phyloP scores from a whole-genome alignment of 2,113 vertebrate genomes.

The Salvelinus fontinalis region DNA sequence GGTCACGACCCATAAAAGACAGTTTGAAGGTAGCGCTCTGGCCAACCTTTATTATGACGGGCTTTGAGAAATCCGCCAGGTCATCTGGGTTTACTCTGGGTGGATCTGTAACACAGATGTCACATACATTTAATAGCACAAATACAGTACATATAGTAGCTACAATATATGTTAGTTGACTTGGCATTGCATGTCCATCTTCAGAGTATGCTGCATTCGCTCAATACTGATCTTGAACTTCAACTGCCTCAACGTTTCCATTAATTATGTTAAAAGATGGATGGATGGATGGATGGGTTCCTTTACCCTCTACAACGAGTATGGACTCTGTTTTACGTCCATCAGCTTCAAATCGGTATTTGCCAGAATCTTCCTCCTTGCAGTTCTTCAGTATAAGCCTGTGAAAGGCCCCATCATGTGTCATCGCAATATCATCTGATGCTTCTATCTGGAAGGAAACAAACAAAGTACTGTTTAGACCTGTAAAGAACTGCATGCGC shows the following conservation, averaged over 20 bases:
- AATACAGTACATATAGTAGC: neutral
- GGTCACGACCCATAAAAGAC: slow-evolving; percentile 78
- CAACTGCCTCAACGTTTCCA: neutral
- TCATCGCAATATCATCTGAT: slow-evolving; percentile 70
- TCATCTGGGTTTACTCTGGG: slow-evolving; percentile 78
- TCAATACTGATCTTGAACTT: neutral
- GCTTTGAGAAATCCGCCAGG: slow-evolving; percentile 71
- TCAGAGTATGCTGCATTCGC: neutral
- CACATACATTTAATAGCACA: neutral
- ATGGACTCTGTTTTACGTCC: slow-evolving; percentile 75
- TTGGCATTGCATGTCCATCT: neutral
- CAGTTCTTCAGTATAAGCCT: slow-evolving; percentile 75
- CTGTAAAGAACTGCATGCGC: neutral
- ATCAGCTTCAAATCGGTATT: slow-evolving; percentile 81
- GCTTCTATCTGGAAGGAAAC: slow-evolving; percentile 70
- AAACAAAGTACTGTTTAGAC: neutral
- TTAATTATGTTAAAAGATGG: no score
- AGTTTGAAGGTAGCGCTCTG: slow-evolving; percentile 76
- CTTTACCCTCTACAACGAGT: slow-evolving; percentile 70
- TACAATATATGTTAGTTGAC: neutral
- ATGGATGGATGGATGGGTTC: neutral
- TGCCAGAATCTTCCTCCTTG: slow-evolving; percentile 77
- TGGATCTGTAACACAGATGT: slow-evolving; percentile 70
- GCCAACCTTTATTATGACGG: slow-evolving; percentile 77
- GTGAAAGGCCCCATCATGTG: slow-evolving; percentile 75